Evolutionary conservation across 1,140 invertebrate species (phyloP).

Genomic region (Drosophila lowei): DNA sequence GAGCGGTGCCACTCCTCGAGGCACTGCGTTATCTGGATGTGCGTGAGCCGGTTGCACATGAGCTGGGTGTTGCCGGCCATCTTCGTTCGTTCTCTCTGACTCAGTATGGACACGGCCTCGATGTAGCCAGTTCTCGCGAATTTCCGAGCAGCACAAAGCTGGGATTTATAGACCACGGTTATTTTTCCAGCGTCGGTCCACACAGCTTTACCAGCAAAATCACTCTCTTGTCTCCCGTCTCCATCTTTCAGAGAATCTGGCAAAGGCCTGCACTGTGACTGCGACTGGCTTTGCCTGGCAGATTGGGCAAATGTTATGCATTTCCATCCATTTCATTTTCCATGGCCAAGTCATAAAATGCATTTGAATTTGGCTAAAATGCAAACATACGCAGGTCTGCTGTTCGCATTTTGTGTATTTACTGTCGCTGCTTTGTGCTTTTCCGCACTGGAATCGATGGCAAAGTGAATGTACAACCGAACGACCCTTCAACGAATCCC

Average conservation of each 20-base stretch:
- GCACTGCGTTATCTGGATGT: no score
- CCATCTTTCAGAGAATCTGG: slow-evolving; percentile 13
- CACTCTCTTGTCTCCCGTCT: not conserved
- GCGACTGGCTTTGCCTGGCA: slow-evolving; percentile 44
- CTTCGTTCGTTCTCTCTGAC: no score
- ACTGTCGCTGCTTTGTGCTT: slow-evolving; percentile 44
- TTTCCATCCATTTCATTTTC: slow-evolving; percentile 37
- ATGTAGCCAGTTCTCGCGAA: no score
- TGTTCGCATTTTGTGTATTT: slow-evolving; percentile 55
- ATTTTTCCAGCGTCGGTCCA: no score
- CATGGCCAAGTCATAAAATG: slow-evolving; percentile 66
- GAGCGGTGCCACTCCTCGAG: no score
- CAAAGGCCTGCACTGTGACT: slow-evolving; percentile 5
- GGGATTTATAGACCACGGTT: no score
- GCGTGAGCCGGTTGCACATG: no score
- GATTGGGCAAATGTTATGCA: slow-evolving; percentile 74
- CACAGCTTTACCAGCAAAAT: no score
- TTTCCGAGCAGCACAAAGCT: no score
- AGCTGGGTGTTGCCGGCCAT: no score
- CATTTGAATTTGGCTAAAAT: slow-evolving; percentile 81
- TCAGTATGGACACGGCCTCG: no score
- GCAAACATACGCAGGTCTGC: slow-evolving; percentile 65
- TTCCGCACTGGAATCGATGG: slow-evolving; percentile 7
- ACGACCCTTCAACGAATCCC: slow-evolving; percentile 21
- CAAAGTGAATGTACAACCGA: slow-evolving; percentile 15